Evolutionary conservation across 1,140 invertebrate genomes (phyloP), one percentile per base, ranked within the genome.

Genomic region (Trichoplusia ni): DNA sequence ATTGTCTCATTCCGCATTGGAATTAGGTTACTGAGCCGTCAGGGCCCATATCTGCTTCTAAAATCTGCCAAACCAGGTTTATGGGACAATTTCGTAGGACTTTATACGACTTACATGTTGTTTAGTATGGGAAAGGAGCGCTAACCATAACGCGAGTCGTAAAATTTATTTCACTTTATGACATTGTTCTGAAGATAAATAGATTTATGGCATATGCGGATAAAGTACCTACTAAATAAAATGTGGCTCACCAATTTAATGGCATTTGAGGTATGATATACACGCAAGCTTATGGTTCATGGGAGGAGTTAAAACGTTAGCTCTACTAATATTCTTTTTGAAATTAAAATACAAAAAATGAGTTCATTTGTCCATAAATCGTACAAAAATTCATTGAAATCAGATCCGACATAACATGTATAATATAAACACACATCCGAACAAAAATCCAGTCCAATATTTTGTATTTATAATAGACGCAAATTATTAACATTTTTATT

Each of bases 1-100:
- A 29, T 31, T 59, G 29, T 66, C 25, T 23, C 42, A 58, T 23
- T 49, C 42, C 21, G 14, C 6, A 3, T 1, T 18, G 49, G 58
- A 74, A 74, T 71, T 71, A 37, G 72, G 72, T 74, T 74, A 74
- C 46, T 31, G 47, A 66, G 64, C 19, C 58, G 29, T 11, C 25
- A 16, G 18, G 31, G 49, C 33, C 47, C 35, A 23, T 60, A 71
- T 65, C 64, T 71, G 33, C 25, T 38, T 51, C 40, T 18, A 49
- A 71, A 70, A 67, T 71, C 71, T 31, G 37, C 47, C 47, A 19
- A 71, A 64, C 47, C 35, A 63, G 63, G 64, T 67, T 71, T 64
- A 64, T 67, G 37, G 56, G 19, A 40, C 37, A 59, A 53, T 60
- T 63, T 42, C 42, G 37, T 40, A 46, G 42, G 44, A 61, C 38